phyloP scores from a whole-genome alignment of 2,113 vertebrate genomes.

The Calyptomena viridis region DNA sequence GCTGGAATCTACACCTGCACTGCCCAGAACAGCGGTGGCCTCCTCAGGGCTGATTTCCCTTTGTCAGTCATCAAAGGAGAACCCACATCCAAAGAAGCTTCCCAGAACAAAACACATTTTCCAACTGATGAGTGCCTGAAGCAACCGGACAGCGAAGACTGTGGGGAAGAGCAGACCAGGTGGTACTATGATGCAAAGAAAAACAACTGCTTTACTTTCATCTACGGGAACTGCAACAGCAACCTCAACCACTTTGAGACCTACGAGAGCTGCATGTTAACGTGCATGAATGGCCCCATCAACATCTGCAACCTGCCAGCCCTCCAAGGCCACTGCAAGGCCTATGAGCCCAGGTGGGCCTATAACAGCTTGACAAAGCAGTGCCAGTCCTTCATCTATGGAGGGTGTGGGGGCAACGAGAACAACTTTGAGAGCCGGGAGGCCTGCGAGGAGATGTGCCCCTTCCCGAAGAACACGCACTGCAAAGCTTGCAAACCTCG shows the following conservation, averaged over 20 bases:
- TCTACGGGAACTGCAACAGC: slow-evolving; percentile 80
- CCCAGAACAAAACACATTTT: slow-evolving; percentile 79
- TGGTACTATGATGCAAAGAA: slow-evolving; percentile 91
- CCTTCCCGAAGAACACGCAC: slow-evolving; percentile 83
- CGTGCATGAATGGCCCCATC: slow-evolving; percentile 85
- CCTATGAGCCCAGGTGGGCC: slow-evolving; percentile 91
- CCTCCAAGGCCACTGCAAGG: slow-evolving; percentile 91
- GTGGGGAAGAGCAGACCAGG: slow-evolving; percentile 84
- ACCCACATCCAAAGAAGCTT: slow-evolving; percentile 50
- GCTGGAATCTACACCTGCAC: slow-evolving; percentile 90
- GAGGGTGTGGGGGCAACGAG: slow-evolving; percentile 91
- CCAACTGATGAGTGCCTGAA: slow-evolving; percentile 83
- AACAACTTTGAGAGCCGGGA: slow-evolving; percentile 97
- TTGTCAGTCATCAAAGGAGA: slow-evolving; percentile 82
- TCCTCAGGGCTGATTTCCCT: slow-evolving; percentile 81
- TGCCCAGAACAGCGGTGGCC: slow-evolving; percentile 82
- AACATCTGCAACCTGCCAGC: slow-evolving; percentile 85
- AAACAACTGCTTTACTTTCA: slow-evolving; percentile 92
- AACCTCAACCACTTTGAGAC: slow-evolving; percentile 87
- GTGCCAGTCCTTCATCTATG: slow-evolving; percentile 94
- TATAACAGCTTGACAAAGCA: slow-evolving; percentile 83
- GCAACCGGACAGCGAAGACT: slow-evolving; percentile 81
- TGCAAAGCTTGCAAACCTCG: slow-evolving; percentile 89
- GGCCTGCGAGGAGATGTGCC: slow-evolving; percentile 90
- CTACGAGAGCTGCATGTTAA: slow-evolving; percentile 86